A percentile compares a stretch with the other conserved stretches of the same genome.
phyloP scores from a whole-genome alignment of 2,797 vertebrate species.

The Macroramphosus scolopax region DNA sequence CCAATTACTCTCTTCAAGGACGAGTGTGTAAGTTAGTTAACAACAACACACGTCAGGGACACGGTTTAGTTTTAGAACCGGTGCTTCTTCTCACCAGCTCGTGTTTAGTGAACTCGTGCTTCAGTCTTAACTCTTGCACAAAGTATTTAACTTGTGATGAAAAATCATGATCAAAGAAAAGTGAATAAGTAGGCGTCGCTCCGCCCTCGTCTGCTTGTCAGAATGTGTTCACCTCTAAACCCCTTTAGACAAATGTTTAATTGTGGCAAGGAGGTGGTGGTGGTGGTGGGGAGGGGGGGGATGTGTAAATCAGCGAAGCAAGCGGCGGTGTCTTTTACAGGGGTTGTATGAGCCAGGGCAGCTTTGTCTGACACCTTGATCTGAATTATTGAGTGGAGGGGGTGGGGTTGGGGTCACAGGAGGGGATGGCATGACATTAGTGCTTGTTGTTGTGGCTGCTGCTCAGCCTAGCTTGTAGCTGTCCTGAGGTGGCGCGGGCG shows the following conservation, averaged over 20 bases:
- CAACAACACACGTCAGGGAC: no score
- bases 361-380: slow-evolving; percentile 83
- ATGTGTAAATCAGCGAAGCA: slow-evolving; percentile 70
- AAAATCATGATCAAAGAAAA: slow-evolving; percentile 46
- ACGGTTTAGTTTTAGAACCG: no score
- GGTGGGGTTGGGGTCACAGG: slow-evolving; percentile 42
- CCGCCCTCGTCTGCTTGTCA: slow-evolving; percentile 13
- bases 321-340: slow-evolving; percentile 77
- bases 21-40: slow-evolving; percentile 62
- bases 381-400: slow-evolving; percentile 78
- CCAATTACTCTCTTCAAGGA: slow-evolving; percentile 77
- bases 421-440: slow-evolving; percentile 75
- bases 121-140: no score
- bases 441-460: slow-evolving; percentile 79
- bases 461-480: slow-evolving; percentile 65
- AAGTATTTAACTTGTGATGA: no score
- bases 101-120: no score
- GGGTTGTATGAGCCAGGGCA: slow-evolving; percentile 77
- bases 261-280: slow-evolving; percentile 56
- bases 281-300: slow-evolving; percentile 26
- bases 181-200: slow-evolving; percentile 9
- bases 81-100: no score
- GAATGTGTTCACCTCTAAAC: slow-evolving; percentile 49
- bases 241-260: slow-evolving; percentile 75
- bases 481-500: slow-evolving; percentile 36